Percentiles rank a stretch among this genome's conserved stretches.
Evolutionary conservation across 2,113 vertebrate species (phyloP).

Genomic region (Chloroceryle aenea): DNA sequence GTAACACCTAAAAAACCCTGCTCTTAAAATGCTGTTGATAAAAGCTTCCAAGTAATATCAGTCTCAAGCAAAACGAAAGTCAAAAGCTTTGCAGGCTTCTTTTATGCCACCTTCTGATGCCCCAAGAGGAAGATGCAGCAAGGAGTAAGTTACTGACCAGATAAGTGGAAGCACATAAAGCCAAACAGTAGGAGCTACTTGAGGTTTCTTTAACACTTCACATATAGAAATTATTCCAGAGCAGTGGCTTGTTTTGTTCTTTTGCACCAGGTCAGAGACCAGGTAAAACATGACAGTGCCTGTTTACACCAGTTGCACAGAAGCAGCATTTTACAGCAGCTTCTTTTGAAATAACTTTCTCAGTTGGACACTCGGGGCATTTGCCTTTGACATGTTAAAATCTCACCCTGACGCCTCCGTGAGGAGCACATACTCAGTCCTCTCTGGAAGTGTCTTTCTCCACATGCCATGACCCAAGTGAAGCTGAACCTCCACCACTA

Average conservation of each 20-base stretch:
- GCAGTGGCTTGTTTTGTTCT: background rate
- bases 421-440: background rate
- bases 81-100: background rate
- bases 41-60: background rate
- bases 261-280: background rate
- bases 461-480: accelerated
- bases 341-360: background rate
- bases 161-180: background rate
- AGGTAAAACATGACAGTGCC: background rate
- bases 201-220: background rate
- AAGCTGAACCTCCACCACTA: accelerated
- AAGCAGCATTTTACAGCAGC: background rate
- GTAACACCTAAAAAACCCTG: background rate
- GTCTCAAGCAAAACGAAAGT: background rate
- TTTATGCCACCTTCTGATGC: background rate
- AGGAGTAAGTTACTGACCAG: background rate
- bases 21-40: background rate
- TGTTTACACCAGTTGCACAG: background rate
- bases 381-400: background rate
- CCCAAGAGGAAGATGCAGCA: background rate
- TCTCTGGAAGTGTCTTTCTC: background rate
- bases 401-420: background rate
- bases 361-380: background rate
- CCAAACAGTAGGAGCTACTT: background rate
- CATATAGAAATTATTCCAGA: background rate